Conservation (phyloP, 2,797 vertebrate genomes). For the Bradypus variegatus region DNA sequence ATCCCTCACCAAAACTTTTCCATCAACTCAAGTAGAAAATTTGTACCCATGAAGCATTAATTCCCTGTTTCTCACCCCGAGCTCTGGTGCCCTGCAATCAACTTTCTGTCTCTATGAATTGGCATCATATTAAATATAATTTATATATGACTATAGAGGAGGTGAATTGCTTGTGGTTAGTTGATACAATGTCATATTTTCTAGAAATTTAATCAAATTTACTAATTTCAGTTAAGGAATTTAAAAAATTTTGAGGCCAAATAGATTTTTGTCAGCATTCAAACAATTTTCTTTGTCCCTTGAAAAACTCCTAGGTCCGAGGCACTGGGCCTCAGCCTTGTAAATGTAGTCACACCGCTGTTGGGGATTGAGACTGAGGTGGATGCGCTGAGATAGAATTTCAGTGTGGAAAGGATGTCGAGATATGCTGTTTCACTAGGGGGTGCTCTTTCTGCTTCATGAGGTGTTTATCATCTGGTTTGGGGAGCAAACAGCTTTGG, state of each 20-base stretch:
- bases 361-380: not conserved
- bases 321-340: not conserved
- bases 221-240: slow-evolving; percentile 18
- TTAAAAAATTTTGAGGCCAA: not conserved
- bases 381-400: not conserved
- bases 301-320: not conserved
- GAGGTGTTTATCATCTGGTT: not conserved
- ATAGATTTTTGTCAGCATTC: not conserved
- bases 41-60: too few relatives aligned
- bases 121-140: not conserved
- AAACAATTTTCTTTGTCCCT: not conserved
- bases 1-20: too few relatives aligned
- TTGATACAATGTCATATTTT: not conserved
- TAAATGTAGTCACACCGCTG: not conserved
- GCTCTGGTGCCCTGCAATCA: too few relatives aligned
- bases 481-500: not conserved
- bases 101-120: too few relatives aligned
- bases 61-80: too few relatives aligned
- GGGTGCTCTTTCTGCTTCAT: slow-evolving; percentile 4
- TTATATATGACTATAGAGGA: not conserved
- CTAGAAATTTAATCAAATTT: slow-evolving; percentile 13
- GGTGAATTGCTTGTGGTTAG: slow-evolving; percentile 4
- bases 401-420: not conserved
- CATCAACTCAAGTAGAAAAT: too few relatives aligned
- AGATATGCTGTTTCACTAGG: slow-evolving; percentile 17